phyloP scores from a whole-genome alignment of 1,140 invertebrate species.

The Danaus plexippus region DNA sequence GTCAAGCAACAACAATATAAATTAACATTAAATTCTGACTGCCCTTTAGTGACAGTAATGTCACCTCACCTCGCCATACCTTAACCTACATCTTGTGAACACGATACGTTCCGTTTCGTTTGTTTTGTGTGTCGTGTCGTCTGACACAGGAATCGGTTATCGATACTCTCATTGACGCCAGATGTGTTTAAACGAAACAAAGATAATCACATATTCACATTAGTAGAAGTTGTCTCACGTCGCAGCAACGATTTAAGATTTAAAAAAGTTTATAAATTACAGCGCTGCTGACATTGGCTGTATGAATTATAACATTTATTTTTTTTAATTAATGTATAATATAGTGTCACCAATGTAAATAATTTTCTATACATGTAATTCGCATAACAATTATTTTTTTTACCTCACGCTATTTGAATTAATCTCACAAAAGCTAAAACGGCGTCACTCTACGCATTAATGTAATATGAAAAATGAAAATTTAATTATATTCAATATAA shows the following conservation, averaged over 20 bases:
- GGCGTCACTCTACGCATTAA: too few relatives aligned
- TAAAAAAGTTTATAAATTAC: too few relatives aligned
- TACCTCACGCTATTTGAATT: background rate
- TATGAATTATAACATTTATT: slow-evolving; percentile 4
- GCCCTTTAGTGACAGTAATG: too few relatives aligned
- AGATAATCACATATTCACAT: background rate
- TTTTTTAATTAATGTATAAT: too few relatives aligned
- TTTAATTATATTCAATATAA: background rate
- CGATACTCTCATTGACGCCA: slow-evolving; percentile 11
- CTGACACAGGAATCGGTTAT: slow-evolving; percentile 5
- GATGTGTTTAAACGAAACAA: slow-evolving; percentile 3
- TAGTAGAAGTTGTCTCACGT: background rate
- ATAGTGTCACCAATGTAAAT: too few relatives aligned
- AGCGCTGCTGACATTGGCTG: too few relatives aligned
- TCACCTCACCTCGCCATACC: slow-evolving; percentile 8
- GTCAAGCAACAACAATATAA: too few relatives aligned
- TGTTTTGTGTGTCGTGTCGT: slow-evolving; percentile 19
- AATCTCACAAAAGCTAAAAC: background rate
- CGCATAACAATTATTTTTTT: background rate
- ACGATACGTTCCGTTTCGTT: slow-evolving; percentile 28
- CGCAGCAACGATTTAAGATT: too few relatives aligned
- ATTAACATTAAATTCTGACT: too few relatives aligned
- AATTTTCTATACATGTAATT: background rate
- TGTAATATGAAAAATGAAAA: too few relatives aligned
- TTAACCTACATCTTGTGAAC: slow-evolving; percentile 24